Percentiles rank a stretch among this genome's conserved stretches.
Conservation (phyloP, 35 echinoderm and acorn worm species). For the Strongylocentrotus purpuratus region DNA sequence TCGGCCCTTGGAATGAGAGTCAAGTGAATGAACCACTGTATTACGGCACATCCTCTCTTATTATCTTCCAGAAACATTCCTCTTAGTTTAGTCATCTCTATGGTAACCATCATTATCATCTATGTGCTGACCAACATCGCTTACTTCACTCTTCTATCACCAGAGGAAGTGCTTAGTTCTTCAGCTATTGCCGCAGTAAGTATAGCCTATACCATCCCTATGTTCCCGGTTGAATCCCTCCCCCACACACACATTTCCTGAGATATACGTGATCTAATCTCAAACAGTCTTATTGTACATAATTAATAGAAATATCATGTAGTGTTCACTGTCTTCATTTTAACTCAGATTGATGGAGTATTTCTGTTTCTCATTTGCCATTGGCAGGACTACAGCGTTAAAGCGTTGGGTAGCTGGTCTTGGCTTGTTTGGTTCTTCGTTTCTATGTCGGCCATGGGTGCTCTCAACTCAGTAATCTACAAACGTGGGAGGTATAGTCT, state of each 20-base stretch:
- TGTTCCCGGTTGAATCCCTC: too few species aligned
- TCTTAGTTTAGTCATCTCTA: background rate
- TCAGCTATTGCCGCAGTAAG: background rate
- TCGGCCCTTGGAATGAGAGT: too few species aligned
- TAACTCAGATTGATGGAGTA: too few species aligned
- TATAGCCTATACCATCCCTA: too few species aligned
- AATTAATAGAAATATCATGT: too few species aligned
- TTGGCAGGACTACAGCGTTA: constrained; percentile 44
- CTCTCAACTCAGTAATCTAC: background rate
- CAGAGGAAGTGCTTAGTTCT: background rate
- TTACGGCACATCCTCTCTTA: background rate
- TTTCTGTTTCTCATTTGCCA: too few species aligned
- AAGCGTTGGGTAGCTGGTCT: background rate
- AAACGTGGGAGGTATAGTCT: constrained; percentile 34
- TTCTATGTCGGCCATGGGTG: constrained; percentile 11
- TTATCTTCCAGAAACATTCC: background rate
- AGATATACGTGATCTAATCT: too few species aligned
- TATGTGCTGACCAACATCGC: constrained; percentile 2
- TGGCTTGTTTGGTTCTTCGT: constrained; percentile 35
- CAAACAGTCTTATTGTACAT: too few species aligned
- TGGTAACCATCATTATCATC: background rate
- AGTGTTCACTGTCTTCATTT: too few species aligned
- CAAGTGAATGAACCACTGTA: background rate
- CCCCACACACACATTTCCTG: too few species aligned
- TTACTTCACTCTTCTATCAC: constrained; percentile 23